Percentiles rank a stretch among this genome's conserved stretches.
phyloP scores from a whole-genome alignment of 2,888 invertebrate genomes.

The Linyphia triangularis region DNA sequence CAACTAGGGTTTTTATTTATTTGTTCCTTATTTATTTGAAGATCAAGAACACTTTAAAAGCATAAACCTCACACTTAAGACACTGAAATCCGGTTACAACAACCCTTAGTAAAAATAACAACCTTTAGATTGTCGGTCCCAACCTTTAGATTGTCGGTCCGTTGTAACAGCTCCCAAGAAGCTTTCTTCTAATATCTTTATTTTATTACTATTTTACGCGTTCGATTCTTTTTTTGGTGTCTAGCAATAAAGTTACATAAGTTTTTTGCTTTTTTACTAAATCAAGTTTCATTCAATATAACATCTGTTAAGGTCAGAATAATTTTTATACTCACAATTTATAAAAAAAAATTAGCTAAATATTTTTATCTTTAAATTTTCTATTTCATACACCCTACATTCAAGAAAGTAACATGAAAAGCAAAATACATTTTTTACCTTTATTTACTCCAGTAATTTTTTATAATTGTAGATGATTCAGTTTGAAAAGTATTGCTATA shows the following conservation, averaged over 20 bases:
- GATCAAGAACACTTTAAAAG: constrained; percentile 31
- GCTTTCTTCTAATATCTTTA: constrained; percentile 37
- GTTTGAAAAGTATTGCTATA: too few species aligned
- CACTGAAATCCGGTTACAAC: constrained; percentile 42
- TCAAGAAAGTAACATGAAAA: too few species aligned
- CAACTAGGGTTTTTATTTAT: constrained; percentile 25
- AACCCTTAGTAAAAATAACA: constrained; percentile 32
- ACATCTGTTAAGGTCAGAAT: not conserved
- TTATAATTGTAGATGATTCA: too few species aligned
- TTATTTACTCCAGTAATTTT: too few species aligned
- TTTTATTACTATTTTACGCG: constrained; percentile 53
- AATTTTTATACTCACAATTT: not conserved
- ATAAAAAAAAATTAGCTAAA: not conserved
- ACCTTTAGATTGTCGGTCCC: constrained; percentile 20
- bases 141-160: constrained; percentile 21
- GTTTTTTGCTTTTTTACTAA: not conserved
- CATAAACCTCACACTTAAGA: constrained; percentile 53
- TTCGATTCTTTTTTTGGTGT: constrained; percentile 19
- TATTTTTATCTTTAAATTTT: not conserved
- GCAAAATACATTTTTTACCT: too few species aligned
- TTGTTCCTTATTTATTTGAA: constrained; percentile 48
- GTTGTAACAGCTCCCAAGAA: constrained; percentile 28
- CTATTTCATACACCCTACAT: too few species aligned
- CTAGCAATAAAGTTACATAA: constrained; percentile 31
- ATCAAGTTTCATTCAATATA: not conserved